Base-by-base conservation (phyloP, 1,140 invertebrate genomes). In the Drosophila hydei region DNA sequence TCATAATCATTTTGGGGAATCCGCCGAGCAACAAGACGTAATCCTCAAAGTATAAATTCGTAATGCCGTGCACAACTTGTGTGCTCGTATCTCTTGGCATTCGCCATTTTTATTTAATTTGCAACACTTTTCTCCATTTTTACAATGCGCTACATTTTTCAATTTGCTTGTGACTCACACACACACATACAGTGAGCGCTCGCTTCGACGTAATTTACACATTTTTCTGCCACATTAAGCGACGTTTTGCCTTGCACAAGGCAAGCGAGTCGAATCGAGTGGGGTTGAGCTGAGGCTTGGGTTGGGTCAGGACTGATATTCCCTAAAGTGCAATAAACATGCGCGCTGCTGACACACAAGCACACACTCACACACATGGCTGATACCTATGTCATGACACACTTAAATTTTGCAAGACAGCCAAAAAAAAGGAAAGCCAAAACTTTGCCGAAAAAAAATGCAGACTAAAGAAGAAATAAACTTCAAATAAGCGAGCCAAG, bases 141-240 rank as follows among this genome's bases (percentile, higher is more conserved):
- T 63, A 55, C 65, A 77, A 55, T 75, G 73, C 69, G 69, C 69
- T 50, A 70, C 71, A 77, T 70, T 77, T 77, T 77, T 87, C 83
- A 87, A 87, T 87, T 87, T 87, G 83, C 78, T 88, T 78, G 65
- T 65, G 52, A 54, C 63, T 63, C 72, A 65, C 50, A 72, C 59
- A 75, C 45, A 63, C 19, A 38, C 21, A 14, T 33, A 38, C 0
- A 16, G 8, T 38, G 36, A 52, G 65, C 40, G 45, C 50, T 78
- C 40, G 61, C 56, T 77, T 69, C 64, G 71, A 72, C 74, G 78
- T 89, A 89, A 89, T 89, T 89, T 89, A 85, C 85, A 89, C 77
- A 89, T 89, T 89, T 89, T 78, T 85, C 85, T 89, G 77, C 87
- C 85, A 89, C 87, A 87, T 89, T 89, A 89, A 89, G 80, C 85